A percentile compares a stretch with the other conserved stretches of the same genome.
Conservation (phyloP, 2,113 vertebrate genomes). For the Brachionichthys hirsutus region DNA sequence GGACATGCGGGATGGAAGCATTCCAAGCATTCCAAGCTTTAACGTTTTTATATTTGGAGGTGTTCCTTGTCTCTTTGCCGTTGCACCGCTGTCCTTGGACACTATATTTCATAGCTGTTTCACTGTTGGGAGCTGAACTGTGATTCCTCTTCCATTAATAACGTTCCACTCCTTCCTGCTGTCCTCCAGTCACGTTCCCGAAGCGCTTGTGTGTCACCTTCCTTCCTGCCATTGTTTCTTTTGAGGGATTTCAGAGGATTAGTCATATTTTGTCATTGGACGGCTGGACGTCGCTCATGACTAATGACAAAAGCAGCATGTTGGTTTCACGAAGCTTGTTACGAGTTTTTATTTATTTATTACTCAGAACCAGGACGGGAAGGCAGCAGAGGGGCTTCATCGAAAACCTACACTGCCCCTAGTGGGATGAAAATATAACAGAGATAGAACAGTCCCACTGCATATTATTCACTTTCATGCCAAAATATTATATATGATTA, state of each 20-base stretch:
- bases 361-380: neutral
- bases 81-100: no score
- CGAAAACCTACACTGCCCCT: constrained; percentile 29
- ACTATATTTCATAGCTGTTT: neutral
- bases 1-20: no score
- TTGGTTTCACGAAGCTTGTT: constrained; percentile 22
- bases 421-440: constrained; percentile 16
- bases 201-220: constrained; percentile 55
- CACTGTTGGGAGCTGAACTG: neutral
- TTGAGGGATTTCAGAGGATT: constrained; percentile 37
- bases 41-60: no score
- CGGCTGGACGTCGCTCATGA: constrained; percentile 26
- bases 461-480: no score
- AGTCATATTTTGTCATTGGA: constrained; percentile 39
- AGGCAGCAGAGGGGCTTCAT: neutral
- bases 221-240: constrained; percentile 66
- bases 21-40: no score
- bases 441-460: neutral
- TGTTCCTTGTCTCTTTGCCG: no score
- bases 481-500: no score
- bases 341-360: no score
- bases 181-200: constrained; percentile 36
- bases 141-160: constrained; percentile 1
- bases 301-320: constrained; percentile 21
- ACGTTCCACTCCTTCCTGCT: constrained; percentile 59